Evolutionary conservation across 2,888 invertebrate species (phyloP), one percentile per base, ranked within the genome.

Genomic region (Cybosia mesomella): DNA sequence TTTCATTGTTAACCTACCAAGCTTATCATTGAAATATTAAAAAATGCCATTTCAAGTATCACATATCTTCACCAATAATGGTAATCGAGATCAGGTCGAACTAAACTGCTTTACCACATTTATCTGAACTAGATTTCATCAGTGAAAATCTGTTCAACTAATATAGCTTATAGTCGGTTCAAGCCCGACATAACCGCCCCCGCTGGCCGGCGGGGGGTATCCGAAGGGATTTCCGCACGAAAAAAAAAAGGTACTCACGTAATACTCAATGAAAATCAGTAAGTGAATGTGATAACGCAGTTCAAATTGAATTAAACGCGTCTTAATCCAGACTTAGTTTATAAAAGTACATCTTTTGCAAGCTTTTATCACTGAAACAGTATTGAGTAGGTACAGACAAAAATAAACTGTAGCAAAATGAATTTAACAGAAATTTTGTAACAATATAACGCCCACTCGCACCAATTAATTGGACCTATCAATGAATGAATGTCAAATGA

Each of bases 381-480:
- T 49, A 49, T 49, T 49, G 49, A 49, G 49, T 49, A n/a, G 49
- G 49, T 49, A 18, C 18, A 9, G n/a, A 49, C 49, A n/a, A 18
- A 49, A 49, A 43, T 43, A 49, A 49, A 49, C 49, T 49, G 49
- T 49, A 49, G 9, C 49, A 49, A n/a, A 49, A 49, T 18, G 8
- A n/a, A 49, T 5, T 18, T 49, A n/a, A 49, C n/a, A 49, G n/a
- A 18, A 49, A 49, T 18, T 49, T 43, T 43, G 18, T 43, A 43
- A 18, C 18, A 7, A n/a, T n/a, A n/a, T n/a, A n/a, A n/a, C 49
- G 49, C 49, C 49, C 49, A 49, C 49, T 49, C 49, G n/a, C 9
- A n/a, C 49, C n/a, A 49, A 49, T 49, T 49, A n/a, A 49, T 49
- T 49, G n/a, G 49, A 34, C 49, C 18, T 49, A 49, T 49, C 49